Conservation (phyloP, 2,113 vertebrate genomes). For the Silurus asotus region DNA sequence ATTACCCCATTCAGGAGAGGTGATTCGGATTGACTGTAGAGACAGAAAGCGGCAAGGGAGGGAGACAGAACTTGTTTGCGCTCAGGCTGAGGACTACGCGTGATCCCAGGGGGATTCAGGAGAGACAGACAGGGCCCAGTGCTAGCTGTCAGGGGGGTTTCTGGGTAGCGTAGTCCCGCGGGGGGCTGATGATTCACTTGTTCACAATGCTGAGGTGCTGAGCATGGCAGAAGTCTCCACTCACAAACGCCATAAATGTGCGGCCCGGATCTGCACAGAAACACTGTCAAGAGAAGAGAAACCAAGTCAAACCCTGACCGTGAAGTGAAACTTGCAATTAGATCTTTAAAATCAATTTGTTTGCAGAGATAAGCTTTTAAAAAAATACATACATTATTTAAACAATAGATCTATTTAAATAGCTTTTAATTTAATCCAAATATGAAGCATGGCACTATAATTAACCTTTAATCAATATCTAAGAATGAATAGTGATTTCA, state of each 20-base stretch:
- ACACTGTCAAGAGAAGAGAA: constrained; percentile 72
- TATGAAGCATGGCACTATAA: neutral
- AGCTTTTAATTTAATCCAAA: neutral
- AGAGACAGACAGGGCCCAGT: constrained; percentile 63
- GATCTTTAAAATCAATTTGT: neutral
- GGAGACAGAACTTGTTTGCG: constrained; percentile 59
- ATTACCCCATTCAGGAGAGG: constrained; percentile 84
- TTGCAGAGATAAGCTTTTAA: neutral
- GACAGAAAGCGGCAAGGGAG: constrained; percentile 69
- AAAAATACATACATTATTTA: neutral
- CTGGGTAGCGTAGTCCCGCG: constrained; percentile 76
- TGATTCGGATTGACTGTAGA: constrained; percentile 76
- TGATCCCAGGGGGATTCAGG: constrained; percentile 64
- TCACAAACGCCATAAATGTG: constrained; percentile 99
- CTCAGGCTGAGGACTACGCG: constrained; percentile 73
- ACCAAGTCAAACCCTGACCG: constrained; percentile 9
- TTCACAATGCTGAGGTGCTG: constrained; percentile 95
- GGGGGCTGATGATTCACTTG: constrained; percentile 88
- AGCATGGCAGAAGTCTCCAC: constrained; percentile 99
- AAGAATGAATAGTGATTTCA: neutral
- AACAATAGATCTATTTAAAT: constrained; percentile 2
- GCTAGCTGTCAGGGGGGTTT: constrained; percentile 75
- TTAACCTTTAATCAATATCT: neutral
- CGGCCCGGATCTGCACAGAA: constrained; percentile 87
- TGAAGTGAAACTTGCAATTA: neutral